phyloP scores from a whole-genome alignment of 2,797 vertebrate genomes.

The Naso thynnoides region DNA sequence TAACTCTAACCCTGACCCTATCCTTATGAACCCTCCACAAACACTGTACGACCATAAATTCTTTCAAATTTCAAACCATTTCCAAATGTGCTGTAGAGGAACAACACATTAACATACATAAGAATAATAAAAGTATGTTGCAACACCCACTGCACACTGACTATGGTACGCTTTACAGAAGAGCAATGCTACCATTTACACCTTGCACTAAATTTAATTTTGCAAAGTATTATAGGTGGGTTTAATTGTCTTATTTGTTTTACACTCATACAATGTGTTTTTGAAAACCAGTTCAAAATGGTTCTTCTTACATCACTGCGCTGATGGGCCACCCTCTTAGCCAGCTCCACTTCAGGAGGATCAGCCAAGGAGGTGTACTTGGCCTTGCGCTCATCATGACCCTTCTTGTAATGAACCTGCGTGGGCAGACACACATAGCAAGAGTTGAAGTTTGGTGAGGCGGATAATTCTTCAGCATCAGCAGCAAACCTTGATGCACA shows the following conservation, averaged over 20 bases:
- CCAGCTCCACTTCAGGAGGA: conserved; percentile 92
- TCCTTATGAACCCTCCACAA: too few relatives aligned
- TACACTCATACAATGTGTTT: background rate
- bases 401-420: conserved; percentile 96
- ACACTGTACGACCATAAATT: too few relatives aligned
- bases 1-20: too few relatives aligned
- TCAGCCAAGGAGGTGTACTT: conserved; percentile 92
- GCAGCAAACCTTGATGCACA: conserved; percentile 21
- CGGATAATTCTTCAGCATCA: conserved; percentile 22
- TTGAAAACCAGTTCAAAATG: background rate
- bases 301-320: conserved; percentile 92
- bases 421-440: conserved; percentile 23
- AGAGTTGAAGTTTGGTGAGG: conserved; percentile 15
- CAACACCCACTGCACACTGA: too few relatives aligned
- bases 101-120: too few relatives aligned
- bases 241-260: background rate
- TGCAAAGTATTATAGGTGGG: too few relatives aligned
- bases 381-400: conserved; percentile 88
- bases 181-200: too few relatives aligned
- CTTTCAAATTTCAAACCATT: too few relatives aligned
- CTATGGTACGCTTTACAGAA: too few relatives aligned
- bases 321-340: conserved; percentile 90
- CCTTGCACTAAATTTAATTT: too few relatives aligned
- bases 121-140: too few relatives aligned
- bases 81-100: too few relatives aligned